Base-by-base conservation (phyloP, 2,888 invertebrate species). In the Platerodrilus igneus region DNA sequence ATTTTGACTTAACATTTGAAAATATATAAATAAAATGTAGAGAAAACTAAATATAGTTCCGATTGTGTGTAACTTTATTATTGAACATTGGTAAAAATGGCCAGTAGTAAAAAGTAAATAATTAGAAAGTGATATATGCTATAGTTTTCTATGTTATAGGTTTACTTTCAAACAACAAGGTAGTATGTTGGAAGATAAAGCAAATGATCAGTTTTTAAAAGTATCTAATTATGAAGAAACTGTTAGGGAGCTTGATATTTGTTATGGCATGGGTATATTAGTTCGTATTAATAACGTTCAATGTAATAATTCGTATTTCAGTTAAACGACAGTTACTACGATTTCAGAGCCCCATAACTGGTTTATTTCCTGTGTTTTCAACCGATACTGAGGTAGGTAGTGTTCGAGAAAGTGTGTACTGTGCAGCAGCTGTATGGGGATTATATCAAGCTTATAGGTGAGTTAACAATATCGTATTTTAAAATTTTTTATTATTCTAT, bases 361-460 rank as follows among this genome's bases (percentile, higher is more conserved):
- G 96, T 1, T 67, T 97, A 13, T 97, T 94, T 67, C 96, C 96
- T 2, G 84, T 86, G 52, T 64, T 86, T 60, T 87, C 90, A 35
- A 80, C 79, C 35, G 89, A 93, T 59, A 78, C 79, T 41, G 77
- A 79, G 58, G 77, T 86, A 41, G 90, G 86, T 4, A 95, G 92
- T 63, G 86, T 95, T 23, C 78, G 95, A 32, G 97, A 97, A 60
- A 95, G 94, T 68, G 86, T 97, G 52, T 99, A 97, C 65, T 96
- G 96, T 76, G 94, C 96, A 13, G 83, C 91, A 44, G 89, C 95
- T 3, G 83, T 95, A 17, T 99, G 97, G 97, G 89, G 94, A 51
- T 75, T 97, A 28, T 90, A 94, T 64, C 94, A 96, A 69, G 92
- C 97, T 4, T 99, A 96, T 70, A 86, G 87, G 91, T 84, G n/a